Evolutionary conservation across 2,888 invertebrate species (phyloP), one percentile per base, ranked within the genome.

Genomic region (Cryptus armator): DNA sequence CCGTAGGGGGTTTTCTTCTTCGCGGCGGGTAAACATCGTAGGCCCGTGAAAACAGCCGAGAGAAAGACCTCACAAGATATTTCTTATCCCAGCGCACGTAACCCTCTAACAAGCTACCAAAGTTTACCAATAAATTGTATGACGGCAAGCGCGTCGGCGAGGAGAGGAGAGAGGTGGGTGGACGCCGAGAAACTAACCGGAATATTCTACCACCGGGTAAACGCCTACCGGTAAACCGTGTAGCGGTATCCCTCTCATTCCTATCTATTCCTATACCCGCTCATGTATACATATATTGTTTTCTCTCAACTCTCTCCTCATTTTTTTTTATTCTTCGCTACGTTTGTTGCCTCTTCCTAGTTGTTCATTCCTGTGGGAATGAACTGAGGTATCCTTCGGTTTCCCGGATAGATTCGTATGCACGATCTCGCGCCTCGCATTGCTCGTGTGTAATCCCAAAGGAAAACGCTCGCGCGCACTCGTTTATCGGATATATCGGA

Each of bases 81-180:
- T 93, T 93, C 93, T 93, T 93, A 93, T 93, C 92, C 92, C 93
- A 91, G 92, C 88, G 92, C 93, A 93, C 93, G 93, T 93, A 93
- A 91, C 91, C 91, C 90, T 91, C 93, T 93, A 93, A 93, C 93
- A 92, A 93, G 93, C 93, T 89, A 91, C 90, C 92, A 93, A 93
- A 93, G 93, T 93, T 93, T 93, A 93, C 93, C 93, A 92, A 93
- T 93, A 93, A 93, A 93, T 93, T 93, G 92, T 92, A 92, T 90
- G 92, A 91, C 91, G 92, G 90, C 88, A 71, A 70, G 48, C 71
- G 88, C 89, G 86, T 84, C 83, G 89, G 86, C 87, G 90, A 87
- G 86, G 89, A 87, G 56, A 56, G 56, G 56, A 56, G 56, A 19
- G 19, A 12, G 66, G 83, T 89, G 24, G 24, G 24, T 24, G 24